phyloP scores from a whole-genome alignment of 2,888 invertebrate species.

The Disparrhopalites patrizii region DNA sequence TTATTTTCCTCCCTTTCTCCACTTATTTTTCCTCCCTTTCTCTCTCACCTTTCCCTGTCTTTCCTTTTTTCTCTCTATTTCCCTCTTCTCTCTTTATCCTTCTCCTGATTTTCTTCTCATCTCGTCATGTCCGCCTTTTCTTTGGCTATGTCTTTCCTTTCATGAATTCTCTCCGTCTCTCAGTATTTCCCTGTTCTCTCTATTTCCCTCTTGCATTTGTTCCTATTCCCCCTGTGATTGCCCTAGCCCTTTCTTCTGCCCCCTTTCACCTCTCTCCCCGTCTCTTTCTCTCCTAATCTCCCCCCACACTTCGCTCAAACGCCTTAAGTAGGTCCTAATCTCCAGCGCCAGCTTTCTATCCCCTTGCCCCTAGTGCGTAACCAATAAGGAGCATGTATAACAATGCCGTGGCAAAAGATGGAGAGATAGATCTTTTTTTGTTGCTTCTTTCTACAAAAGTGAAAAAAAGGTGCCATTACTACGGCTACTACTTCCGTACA shows the following conservation, averaged over 20 bases:
- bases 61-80: neutral
- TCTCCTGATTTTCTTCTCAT: neutral
- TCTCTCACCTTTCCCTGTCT: slow-evolving; percentile 1
- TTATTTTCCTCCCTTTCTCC: neutral
- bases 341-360: too few relatives aligned
- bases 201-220: neutral
- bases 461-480: too few relatives aligned
- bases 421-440: too few relatives aligned
- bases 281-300: neutral
- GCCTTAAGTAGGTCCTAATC: too few relatives aligned
- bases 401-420: too few relatives aligned
- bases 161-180: too few relatives aligned
- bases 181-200: too few relatives aligned
- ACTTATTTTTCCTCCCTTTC: slow-evolving; percentile 6
- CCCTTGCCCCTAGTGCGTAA: too few relatives aligned
- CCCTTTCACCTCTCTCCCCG: neutral
- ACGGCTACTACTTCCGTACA: neutral
- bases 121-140: too few relatives aligned
- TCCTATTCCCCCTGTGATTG: neutral
- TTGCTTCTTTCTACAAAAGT: too few relatives aligned
- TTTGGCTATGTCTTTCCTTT: too few relatives aligned
- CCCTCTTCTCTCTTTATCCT: neutral
- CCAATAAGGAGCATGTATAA: too few relatives aligned
- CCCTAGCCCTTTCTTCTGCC: neutral
- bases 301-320: neutral